A percentile compares a stretch with the other conserved stretches of the same genome.
Conservation (phyloP, 2,797 vertebrate species). For the Podargus strigoides region DNA sequence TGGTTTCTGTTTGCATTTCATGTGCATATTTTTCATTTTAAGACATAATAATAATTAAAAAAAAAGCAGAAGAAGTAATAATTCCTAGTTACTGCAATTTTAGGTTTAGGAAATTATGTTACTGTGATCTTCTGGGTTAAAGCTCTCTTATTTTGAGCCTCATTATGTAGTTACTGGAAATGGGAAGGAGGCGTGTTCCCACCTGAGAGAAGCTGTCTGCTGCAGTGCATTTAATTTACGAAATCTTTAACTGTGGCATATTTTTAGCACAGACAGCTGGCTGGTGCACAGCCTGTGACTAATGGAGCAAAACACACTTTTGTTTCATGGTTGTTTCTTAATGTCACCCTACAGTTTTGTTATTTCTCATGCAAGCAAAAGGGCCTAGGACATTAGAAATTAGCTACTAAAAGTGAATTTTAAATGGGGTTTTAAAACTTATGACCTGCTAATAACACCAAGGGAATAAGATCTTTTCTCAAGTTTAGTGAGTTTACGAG, state of each 20-base stretch:
- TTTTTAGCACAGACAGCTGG: constrained; percentile 74
- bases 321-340: constrained; percentile 59
- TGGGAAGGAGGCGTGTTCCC: constrained; percentile 60
- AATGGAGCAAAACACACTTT: constrained; percentile 66
- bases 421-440: neutral
- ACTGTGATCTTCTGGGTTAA: neutral
- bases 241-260: constrained; percentile 55
- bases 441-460: neutral
- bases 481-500: neutral
- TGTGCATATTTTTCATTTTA: neutral
- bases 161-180: constrained; percentile 22
- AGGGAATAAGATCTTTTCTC: neutral
- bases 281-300: constrained; percentile 69
- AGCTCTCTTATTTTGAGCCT: neutral
- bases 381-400: neutral
- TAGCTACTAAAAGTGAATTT: constrained; percentile 13
- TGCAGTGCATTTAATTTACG: constrained; percentile 63
- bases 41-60: neutral
- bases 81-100: neutral
- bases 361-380: constrained; percentile 40
- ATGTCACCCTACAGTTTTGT: constrained; percentile 56
- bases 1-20: neutral
- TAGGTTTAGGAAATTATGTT: neutral
- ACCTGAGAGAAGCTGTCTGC: constrained; percentile 65
- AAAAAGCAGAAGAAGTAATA: neutral